Conservation (phyloP, 2,113 vertebrate species). For the Urocolius indicus region DNA sequence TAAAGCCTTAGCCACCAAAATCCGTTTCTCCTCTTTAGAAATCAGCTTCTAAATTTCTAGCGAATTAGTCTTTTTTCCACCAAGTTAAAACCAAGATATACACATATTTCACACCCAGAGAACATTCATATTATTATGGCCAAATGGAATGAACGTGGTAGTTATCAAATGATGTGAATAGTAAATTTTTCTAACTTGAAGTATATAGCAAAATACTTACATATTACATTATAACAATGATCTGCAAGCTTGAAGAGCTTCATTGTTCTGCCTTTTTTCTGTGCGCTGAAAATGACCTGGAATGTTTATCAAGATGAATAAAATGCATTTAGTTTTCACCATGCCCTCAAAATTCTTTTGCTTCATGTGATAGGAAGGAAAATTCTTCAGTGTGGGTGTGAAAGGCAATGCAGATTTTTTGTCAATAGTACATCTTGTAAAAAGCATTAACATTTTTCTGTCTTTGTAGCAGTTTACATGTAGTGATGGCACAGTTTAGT, state of each 20-base stretch:
- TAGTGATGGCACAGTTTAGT: not conserved
- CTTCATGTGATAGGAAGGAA: not conserved
- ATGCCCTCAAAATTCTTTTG: not conserved
- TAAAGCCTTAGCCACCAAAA: conserved; percentile 9
- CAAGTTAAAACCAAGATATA: not conserved
- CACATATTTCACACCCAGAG: not conserved
- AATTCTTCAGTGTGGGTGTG: not conserved
- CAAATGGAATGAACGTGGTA: not conserved
- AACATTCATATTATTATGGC: not conserved
- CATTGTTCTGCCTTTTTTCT: not conserved
- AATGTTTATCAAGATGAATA: not conserved
- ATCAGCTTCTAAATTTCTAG: not conserved
- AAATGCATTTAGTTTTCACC: not conserved
- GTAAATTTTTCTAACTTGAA: not conserved
- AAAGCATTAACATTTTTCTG: not conserved
- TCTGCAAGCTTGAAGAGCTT: not conserved
- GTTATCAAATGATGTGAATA: not conserved
- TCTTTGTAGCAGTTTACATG: not conserved
- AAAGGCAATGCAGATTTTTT: not conserved
- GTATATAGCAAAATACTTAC: not conserved
- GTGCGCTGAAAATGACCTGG: not conserved
- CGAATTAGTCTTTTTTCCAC: not conserved
- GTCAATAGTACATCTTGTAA: not conserved
- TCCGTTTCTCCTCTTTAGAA: conserved; percentile 33
- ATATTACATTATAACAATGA: not conserved